Base-by-base conservation (phyloP, 2,888 invertebrate genomes). In the Drosophila mulleri region DNA sequence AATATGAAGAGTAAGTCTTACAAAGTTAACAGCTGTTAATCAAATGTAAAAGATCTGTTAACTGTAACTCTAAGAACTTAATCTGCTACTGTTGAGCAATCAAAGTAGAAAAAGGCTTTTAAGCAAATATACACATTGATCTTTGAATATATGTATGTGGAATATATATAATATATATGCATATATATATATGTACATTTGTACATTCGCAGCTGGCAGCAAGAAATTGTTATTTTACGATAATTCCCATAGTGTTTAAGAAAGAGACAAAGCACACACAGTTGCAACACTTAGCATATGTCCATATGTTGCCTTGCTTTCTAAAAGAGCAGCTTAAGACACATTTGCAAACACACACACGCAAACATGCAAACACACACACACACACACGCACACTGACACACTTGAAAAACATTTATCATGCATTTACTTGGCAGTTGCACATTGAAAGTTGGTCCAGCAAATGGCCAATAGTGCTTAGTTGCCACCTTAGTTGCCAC, bases 341-440 rank as follows among this genome's bases (percentile, higher is more conserved):
- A 39, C 53, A 71, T 54, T 47, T 14, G 16, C 45, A 39, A 23
- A 45, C 26, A 39, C 45, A 32, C 41, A 35, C 12, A 57, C 7
- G 14, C 52, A 68, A 47, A 54, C 35, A 44, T 5, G 14, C 23
- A 37, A 37, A 42, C 41, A 44, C n/a, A 57, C 6, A 37, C 37
- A 53, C 20, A 57, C n/a, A 44, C 20, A 41, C 6, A 35, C 16
- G 41, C 39, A n/a, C 12, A 53, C 37, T 29, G 29, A 26, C 48
- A 52, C 45, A 35, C 44, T 70, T 53, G 61, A 39, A 70, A 42
- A 70, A 52, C 61, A 69, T 53, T 74, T 69, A 66, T 58, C 67
- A 61, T 61, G 64, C 61, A 72, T 75, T 77, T 59, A 72, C 56
- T 67, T 73, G 56, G 42, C 52, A 67, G 37, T 63, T 66, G 73